Evolutionary conservation across 2,797 vertebrate genomes (phyloP).

Genomic region (Malacoraja senta): DNA sequence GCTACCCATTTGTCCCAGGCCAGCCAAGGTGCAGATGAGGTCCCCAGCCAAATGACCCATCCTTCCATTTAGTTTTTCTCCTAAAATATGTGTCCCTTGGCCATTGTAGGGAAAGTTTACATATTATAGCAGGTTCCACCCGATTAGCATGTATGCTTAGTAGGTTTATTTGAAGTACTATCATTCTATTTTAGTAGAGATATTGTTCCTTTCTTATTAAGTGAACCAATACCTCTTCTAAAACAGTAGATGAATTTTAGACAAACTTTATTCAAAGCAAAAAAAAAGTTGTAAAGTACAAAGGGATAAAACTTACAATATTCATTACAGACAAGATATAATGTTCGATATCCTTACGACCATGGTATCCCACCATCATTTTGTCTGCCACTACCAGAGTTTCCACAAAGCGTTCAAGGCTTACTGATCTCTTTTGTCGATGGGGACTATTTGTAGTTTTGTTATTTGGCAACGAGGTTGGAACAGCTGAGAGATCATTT

Average conservation of each 20-base stretch:
- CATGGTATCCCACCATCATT: constrained; percentile 99
- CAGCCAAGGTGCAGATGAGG: background rate
- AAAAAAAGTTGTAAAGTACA: constrained; percentile 45
- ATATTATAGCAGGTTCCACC: background rate
- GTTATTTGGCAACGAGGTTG: constrained; percentile 50
- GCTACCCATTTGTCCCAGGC: background rate
- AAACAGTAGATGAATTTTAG: background rate
- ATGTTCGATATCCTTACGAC: constrained; percentile 96
- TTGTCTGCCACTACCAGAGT: constrained; percentile 95
- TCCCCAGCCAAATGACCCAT: background rate
- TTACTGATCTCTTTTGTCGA: constrained; percentile 80
- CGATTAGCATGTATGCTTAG: background rate
- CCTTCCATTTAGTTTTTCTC: background rate
- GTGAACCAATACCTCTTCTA: background rate
- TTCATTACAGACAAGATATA: constrained; percentile 99
- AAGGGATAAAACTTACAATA: constrained; percentile 98
- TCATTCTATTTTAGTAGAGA: background rate
- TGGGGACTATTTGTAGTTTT: constrained; percentile 49
- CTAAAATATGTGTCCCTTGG: background rate
- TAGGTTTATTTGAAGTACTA: background rate
- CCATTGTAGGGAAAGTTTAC: background rate
- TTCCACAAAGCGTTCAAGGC: constrained; percentile 93
- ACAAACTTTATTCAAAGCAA: background rate
- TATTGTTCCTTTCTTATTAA: background rate
- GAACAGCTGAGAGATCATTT: constrained; percentile 15